phyloP scores from a whole-genome alignment of 2,888 invertebrate species.

The Megalurothrips usitatus region DNA sequence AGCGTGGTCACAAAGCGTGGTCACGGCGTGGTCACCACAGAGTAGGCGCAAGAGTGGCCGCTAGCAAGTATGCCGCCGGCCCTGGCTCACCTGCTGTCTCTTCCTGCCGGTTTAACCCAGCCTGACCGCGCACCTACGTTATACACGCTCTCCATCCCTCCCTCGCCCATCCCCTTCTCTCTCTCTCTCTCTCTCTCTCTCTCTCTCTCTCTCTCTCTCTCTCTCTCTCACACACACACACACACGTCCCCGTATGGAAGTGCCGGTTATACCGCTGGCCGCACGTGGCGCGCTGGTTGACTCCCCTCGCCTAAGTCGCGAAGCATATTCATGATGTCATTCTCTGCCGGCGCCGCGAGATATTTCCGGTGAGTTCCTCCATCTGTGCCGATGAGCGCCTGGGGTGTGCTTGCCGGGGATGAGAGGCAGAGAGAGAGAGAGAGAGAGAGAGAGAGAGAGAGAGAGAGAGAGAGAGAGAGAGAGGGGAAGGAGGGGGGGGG shows the following conservation, averaged over 20 bases:
- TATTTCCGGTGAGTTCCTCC: neutral
- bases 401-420: neutral
- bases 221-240: neutral
- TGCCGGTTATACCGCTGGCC: no score
- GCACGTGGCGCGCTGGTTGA: no score
- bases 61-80: no score
- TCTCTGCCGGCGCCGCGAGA: neutral
- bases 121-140: no score
- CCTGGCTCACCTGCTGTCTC: no score
- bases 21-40: no score
- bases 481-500: neutral
- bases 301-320: no score
- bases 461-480: neutral
- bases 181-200: slow-evolving; percentile 11
- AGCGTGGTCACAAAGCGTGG: no score
- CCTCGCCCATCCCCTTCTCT: neutral
- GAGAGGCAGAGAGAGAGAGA: neutral
- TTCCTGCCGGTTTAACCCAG: neutral
- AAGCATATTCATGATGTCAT: neutral
- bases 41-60: no score
- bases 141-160: no score
- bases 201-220: slow-evolving; percentile 18
- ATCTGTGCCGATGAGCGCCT: slow-evolving; percentile 1
- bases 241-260: no score
- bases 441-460: neutral